Evolutionary conservation across 92 coral and sea anemone species (phyloP).

Genomic region (Palythoa grandiflora): DNA sequence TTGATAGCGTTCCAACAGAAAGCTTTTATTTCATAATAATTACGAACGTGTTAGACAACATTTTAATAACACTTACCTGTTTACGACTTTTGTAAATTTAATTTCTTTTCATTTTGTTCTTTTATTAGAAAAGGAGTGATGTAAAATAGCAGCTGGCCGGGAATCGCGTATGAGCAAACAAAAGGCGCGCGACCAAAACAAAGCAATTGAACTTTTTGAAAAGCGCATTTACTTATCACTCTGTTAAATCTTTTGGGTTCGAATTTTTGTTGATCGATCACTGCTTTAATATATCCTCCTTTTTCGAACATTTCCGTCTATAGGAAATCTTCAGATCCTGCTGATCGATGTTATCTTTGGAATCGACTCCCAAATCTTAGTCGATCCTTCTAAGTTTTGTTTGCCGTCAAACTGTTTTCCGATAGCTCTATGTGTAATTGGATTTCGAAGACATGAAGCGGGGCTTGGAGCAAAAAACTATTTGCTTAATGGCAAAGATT

Average conservation of each 20-base stretch:
- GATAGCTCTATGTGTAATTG: slow-evolving; percentile 40
- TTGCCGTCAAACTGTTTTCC: slow-evolving; percentile 35
- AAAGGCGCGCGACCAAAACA: slow-evolving; percentile 38
- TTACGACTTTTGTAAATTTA: slow-evolving; percentile 50
- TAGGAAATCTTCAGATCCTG: slow-evolving; percentile 47
- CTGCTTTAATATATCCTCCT: slow-evolving; percentile 44
- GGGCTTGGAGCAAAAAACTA: slow-evolving; percentile 25
- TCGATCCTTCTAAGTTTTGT: slow-evolving; percentile 21
- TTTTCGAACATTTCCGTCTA: slow-evolving; percentile 37
- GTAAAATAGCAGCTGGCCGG: slow-evolving; percentile 16
- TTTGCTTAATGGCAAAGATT: slow-evolving; percentile 34
- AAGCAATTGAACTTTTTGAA: slow-evolving; percentile 10
- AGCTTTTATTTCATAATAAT: slow-evolving; percentile 21
- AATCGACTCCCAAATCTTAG: slow-evolving; percentile 33
- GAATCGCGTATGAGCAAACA: slow-evolving; percentile 10
- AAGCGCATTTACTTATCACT: slow-evolving; percentile 46
- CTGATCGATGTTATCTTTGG: slow-evolving; percentile 37
- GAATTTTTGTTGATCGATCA: slow-evolving; percentile 54
- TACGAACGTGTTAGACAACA: slow-evolving; percentile 34
- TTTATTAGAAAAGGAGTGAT: slow-evolving; percentile 10
- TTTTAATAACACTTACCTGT: slow-evolving; percentile 47
- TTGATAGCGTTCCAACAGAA: slow-evolving; percentile 37
- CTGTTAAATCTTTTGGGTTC: slow-evolving; percentile 46
- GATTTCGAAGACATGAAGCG: slow-evolving; percentile 26
- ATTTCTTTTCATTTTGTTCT: slow-evolving; percentile 24